Conservation (phyloP, 2,888 invertebrate genomes). For the Ophion costatus region DNA sequence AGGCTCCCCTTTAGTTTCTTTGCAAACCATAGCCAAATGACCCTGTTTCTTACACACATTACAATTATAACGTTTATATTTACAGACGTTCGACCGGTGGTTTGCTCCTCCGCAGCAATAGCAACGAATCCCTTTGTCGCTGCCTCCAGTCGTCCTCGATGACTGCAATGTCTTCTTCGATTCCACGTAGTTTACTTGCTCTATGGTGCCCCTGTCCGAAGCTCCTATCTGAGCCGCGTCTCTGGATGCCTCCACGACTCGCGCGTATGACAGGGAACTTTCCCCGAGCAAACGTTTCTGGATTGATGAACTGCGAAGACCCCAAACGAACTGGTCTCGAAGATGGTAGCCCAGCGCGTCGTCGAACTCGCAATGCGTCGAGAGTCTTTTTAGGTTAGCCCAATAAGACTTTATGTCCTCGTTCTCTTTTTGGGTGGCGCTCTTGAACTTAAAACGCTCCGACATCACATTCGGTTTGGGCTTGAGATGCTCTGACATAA, state of each 20-base stretch:
- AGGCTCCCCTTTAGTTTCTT: constrained; percentile 35
- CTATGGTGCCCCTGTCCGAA: background rate
- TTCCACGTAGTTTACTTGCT: constrained; percentile 29
- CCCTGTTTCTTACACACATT: constrained; percentile 44
- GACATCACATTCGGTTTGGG: background rate
- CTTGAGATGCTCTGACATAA: too few species aligned
- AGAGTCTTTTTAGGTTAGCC: constrained; percentile 53
- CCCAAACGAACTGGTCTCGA: too few species aligned
- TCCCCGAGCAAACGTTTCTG: constrained; percentile 57
- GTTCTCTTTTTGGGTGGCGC: constrained; percentile 27
- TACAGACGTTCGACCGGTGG: constrained; percentile 32
- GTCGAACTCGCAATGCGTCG: constrained; percentile 57
- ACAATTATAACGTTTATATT: constrained; percentile 39
- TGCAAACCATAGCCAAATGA: constrained; percentile 41
- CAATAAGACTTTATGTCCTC: constrained; percentile 54
- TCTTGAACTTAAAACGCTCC: constrained; percentile 6
- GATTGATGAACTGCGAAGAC: constrained; percentile 29
- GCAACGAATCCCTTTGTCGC: background rate
- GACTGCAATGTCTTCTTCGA: constrained; percentile 10
- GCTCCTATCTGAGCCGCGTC: constrained; percentile 47
- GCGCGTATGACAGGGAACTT: constrained; percentile 33
- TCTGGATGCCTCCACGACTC: constrained; percentile 19
- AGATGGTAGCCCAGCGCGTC: constrained; percentile 29
- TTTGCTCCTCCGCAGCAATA: constrained; percentile 35
- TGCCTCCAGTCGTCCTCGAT: background rate